Evolutionary conservation across 2,888 invertebrate species (phyloP).

Genomic region (Xestia rhomboidea): DNA sequence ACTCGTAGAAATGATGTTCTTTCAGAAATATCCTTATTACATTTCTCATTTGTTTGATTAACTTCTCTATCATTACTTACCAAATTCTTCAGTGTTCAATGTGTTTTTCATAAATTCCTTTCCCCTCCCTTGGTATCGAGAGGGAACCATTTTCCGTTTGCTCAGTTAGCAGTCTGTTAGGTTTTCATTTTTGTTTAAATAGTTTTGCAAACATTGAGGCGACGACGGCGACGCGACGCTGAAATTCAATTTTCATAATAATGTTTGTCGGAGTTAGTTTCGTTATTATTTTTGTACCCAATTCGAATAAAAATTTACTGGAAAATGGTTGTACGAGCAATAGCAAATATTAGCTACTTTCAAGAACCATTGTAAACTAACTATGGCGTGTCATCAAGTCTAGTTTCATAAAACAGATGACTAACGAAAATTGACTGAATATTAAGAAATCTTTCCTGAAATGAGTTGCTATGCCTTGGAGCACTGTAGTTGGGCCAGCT

Average conservation of each 20-base stretch:
- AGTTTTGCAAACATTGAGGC: conserved; percentile 3
- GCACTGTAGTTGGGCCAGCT: too few species aligned
- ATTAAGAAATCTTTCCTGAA: too few species aligned
- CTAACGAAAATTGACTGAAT: too few species aligned
- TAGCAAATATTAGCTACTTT: neutral
- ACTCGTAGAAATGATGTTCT: neutral
- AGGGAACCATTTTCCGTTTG: neutral
- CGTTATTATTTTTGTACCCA: neutral
- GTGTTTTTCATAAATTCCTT: neutral
- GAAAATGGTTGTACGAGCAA: neutral
- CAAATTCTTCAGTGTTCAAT: neutral
- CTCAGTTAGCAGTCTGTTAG: conserved; percentile 18
- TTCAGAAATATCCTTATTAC: neutral
- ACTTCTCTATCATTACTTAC: neutral
- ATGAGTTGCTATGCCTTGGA: too few species aligned
- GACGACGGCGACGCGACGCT: neutral
- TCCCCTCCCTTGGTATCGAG: neutral
- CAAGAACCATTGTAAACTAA: neutral
- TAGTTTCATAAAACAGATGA: too few species aligned
- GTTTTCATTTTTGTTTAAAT: conserved; percentile 21
- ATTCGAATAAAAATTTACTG: neutral
- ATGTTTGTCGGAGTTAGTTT: neutral
- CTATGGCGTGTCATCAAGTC: too few species aligned
- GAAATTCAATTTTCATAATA: conserved; percentile 11
- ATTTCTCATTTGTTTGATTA: neutral